A percentile compares a stretch with the other conserved stretches of the same genome.
These are phyloP conservation scores for Neoitamus cyanurus DNA, from an alignment of 2,888 invertebrate genomes.

Conservation along the genomic window DNA sequence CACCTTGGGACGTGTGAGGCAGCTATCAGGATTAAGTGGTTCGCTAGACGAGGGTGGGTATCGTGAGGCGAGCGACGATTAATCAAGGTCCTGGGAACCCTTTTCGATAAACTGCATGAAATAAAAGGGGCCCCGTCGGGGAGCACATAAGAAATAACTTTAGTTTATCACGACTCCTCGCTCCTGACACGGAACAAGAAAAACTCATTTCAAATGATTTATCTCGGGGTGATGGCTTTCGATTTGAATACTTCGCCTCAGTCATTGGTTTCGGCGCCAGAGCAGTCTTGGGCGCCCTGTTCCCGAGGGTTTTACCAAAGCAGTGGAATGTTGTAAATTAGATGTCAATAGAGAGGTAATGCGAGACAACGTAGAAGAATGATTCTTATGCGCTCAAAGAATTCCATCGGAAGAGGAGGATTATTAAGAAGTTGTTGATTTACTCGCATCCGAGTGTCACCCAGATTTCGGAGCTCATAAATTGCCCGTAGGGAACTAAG, in stretches of 20 bases:
- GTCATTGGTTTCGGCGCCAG: conserved; percentile 33
- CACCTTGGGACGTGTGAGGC: conserved; percentile 9
- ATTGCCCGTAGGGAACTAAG: not conserved
- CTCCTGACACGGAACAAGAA: conserved; percentile 50
- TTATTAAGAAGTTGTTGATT: conserved; percentile 30
- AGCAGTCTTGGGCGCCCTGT: not conserved
- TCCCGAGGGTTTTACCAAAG: conserved; percentile 7
- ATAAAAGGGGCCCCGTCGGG: conserved; percentile 43
- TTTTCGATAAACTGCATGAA: conserved; percentile 40
- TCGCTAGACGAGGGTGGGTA: not conserved
- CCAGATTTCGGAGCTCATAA: not conserved
- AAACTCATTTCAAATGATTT: conserved; percentile 53
- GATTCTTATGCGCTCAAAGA: not conserved
- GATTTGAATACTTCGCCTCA: conserved; percentile 50
- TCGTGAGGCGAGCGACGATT: conserved; percentile 48
- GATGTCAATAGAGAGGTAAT: conserved; percentile 49
- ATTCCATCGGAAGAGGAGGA: conserved; percentile 1
- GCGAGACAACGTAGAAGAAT: conserved; percentile 24
- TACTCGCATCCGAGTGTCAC: not conserved
- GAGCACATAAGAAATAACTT: conserved; percentile 51
- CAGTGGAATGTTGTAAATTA: conserved; percentile 48
- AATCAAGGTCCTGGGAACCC: conserved; percentile 49
- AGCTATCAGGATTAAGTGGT: conserved; percentile 3
- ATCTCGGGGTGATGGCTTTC: conserved; percentile 51
- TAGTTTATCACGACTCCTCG: conserved; percentile 50